Conservation (phyloP, 2,113 vertebrate genomes). For the Eurystomus gularis region DNA sequence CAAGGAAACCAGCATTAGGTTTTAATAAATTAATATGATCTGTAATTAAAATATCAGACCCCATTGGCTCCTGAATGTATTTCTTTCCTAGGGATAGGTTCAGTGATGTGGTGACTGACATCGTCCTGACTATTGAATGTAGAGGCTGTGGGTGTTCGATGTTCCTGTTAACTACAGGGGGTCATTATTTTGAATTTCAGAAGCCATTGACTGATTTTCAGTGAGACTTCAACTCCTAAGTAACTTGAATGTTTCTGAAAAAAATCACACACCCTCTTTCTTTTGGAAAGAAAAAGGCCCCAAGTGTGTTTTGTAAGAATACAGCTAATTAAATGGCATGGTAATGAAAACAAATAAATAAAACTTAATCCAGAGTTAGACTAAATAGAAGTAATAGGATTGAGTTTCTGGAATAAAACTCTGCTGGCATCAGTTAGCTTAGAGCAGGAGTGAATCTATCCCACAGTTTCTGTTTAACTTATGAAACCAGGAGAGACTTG, state of each 20-base stretch:
- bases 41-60: conserved; percentile 2
- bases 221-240: not conserved
- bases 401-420: not conserved
- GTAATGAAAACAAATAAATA: conserved; percentile 19
- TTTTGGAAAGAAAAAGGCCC: not conserved
- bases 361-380: not conserved
- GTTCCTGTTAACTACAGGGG: not conserved
- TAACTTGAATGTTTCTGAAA: not conserved
- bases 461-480: not conserved
- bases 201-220: not conserved
- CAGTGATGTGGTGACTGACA: not conserved
- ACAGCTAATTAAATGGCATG: not conserved
- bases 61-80: not conserved
- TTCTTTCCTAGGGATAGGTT: not conserved
- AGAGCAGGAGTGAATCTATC: not conserved
- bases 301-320: not conserved
- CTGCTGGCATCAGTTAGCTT: not conserved
- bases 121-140: not conserved
- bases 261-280: not conserved
- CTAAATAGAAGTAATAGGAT: not conserved
- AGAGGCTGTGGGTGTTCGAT: not conserved
- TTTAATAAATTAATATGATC: not conserved
- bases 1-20: not conserved
- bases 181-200: not conserved
- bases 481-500: not conserved